Evolutionary conservation across 2,888 invertebrate genomes (phyloP).

Genomic region (Meghimatium bilineatum): DNA sequence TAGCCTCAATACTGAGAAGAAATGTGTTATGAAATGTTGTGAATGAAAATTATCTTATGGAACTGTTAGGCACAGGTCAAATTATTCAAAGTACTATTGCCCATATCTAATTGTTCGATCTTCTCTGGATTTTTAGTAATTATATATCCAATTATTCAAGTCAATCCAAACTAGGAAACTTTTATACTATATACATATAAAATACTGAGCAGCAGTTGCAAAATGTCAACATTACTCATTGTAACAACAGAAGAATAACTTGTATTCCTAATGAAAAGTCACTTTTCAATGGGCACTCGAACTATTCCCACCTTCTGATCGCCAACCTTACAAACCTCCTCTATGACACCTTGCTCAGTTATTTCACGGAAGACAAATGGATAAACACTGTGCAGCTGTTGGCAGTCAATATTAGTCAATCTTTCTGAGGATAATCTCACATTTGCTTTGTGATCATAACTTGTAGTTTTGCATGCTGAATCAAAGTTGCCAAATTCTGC

Average conservation of each 20-base stretch:
- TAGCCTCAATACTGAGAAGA: no score
- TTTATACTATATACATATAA: neutral
- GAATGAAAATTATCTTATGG: neutral
- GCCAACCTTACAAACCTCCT: conserved; percentile 22
- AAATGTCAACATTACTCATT: neutral
- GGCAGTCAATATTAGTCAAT: conserved; percentile 48
- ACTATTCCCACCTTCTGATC: neutral
- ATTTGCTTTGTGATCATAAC: conserved; percentile 54
- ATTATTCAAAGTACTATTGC: no score
- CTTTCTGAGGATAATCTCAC: conserved; percentile 15
- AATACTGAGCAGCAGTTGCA: neutral
- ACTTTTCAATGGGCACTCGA: neutral
- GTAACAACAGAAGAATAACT: neutral
- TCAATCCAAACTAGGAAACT: neutral
- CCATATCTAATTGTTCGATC: no score
- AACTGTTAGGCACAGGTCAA: neutral
- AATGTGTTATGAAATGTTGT: no score
- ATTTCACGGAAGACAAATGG: conserved; percentile 64
- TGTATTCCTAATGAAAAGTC: neutral
- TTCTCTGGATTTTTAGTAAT: no score
- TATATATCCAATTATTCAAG: no score
- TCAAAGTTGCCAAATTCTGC: conserved; percentile 41
- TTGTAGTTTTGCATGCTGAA: conserved; percentile 47
- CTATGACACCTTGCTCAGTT: neutral
- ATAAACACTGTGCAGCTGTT: conserved; percentile 49